A percentile compares a stretch with the other conserved stretches of the same genome.
phyloP scores from a whole-genome alignment of 2,888 invertebrate species.

The Tetragonisca angustula region DNA sequence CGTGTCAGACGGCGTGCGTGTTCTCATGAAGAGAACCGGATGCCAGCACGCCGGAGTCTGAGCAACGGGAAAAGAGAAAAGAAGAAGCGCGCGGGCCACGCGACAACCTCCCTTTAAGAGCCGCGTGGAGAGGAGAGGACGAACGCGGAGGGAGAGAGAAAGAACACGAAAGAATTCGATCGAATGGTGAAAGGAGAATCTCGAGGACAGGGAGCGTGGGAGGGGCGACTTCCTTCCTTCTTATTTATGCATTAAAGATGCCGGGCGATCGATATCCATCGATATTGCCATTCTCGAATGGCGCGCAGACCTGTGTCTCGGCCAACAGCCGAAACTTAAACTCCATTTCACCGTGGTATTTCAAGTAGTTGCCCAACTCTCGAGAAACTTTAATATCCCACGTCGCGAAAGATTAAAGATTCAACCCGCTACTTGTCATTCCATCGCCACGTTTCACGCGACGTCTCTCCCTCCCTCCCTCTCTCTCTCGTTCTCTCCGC shows the following conservation, averaged over 20 bases:
- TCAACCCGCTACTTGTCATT: constrained; percentile 80
- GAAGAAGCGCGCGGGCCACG: constrained; percentile 33
- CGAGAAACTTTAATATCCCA: constrained; percentile 80
- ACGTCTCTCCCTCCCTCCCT: background rate
- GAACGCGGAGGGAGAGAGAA: background rate
- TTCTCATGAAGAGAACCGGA: constrained; percentile 1
- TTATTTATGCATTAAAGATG: constrained; percentile 70
- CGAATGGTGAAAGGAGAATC: constrained; percentile 14
- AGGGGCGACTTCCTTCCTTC: constrained; percentile 23
- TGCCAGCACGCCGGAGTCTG: background rate
- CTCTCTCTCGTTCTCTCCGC: constrained; percentile 4
- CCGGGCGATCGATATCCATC: constrained; percentile 58
- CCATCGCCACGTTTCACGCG: constrained; percentile 71
- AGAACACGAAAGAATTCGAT: constrained; percentile 30
- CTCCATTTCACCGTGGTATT: constrained; percentile 73
- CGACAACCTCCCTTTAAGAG: constrained; percentile 38
- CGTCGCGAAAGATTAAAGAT: constrained; percentile 79
- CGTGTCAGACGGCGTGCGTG: constrained; percentile 4
- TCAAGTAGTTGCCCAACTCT: constrained; percentile 76
- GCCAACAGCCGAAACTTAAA: constrained; percentile 65
- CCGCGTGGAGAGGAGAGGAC: background rate
- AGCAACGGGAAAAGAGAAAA: constrained; percentile 23
- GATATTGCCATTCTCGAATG: constrained; percentile 64
- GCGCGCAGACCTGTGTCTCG: constrained; percentile 25
- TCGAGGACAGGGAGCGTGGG: background rate